Conservation (phyloP, 2,113 vertebrate genomes). For the Neotragus pygmaeus region DNA sequence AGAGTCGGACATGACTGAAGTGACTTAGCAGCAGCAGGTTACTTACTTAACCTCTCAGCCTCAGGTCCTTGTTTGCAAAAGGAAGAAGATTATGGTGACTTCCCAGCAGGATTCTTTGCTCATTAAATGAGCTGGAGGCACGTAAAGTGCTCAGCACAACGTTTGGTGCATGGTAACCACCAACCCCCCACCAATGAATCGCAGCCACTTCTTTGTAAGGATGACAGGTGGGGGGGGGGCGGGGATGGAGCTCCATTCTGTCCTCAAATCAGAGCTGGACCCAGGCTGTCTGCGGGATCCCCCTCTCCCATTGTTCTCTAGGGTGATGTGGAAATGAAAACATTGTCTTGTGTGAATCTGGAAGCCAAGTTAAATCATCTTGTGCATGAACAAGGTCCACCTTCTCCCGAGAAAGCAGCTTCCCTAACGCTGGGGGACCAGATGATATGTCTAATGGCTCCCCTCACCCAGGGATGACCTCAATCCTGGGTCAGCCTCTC, state of each 20-base stretch:
- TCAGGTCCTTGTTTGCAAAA: neutral
- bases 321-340: conserved; percentile 58
- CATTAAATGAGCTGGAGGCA: neutral
- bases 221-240: neutral
- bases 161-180: neutral
- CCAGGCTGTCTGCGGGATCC: neutral
- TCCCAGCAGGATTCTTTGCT: conserved; percentile 38
- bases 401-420: conserved; percentile 47
- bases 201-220: neutral
- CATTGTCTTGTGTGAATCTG: conserved; percentile 44
- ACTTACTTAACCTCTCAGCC: neutral
- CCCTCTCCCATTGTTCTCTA: neutral
- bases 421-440: conserved; percentile 50
- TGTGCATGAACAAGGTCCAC: conserved; percentile 34
- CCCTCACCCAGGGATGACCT: neutral
- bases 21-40: neutral
- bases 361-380: conserved; percentile 71
- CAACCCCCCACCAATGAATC: neutral
- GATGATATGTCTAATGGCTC: neutral
- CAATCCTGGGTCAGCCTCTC: neutral
- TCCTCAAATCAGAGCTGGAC: neutral
- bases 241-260: neutral
- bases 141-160: neutral
- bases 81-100: conserved; percentile 24
- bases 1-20: too few relatives aligned